A percentile compares a stretch with the other conserved stretches of the same genome.
These are phyloP conservation scores for Pammene aurita DNA, from an alignment of 2,888 invertebrate genomes.

Conservation along the genomic window DNA sequence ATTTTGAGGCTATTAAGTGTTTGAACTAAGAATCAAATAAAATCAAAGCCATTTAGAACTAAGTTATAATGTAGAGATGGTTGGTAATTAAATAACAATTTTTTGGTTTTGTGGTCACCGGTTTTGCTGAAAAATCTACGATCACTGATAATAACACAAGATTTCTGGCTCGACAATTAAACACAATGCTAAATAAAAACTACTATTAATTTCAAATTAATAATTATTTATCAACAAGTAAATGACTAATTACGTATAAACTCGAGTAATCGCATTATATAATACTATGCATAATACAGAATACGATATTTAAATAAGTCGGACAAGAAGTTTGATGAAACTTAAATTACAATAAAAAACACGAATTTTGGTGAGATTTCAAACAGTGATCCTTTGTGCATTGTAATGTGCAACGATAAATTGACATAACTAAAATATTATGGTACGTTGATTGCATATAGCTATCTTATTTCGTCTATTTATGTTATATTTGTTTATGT, in stretches of 20 bases:
- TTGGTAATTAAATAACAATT: too few relatives aligned
- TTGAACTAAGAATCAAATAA: too few relatives aligned
- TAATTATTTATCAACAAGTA: neutral
- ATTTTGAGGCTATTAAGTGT: too few relatives aligned
- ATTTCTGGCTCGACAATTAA: neutral
- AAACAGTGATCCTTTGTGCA: constrained; percentile 25
- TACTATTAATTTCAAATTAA: neutral
- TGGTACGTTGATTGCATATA: neutral
- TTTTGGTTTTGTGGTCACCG: too few relatives aligned
- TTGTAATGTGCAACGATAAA: constrained; percentile 8
- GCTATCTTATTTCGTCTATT: neutral
- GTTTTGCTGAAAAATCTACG: too few relatives aligned
- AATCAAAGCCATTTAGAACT: too few relatives aligned
- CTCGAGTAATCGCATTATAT: too few relatives aligned
- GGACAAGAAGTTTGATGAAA: constrained; percentile 17
- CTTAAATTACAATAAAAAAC: neutral
- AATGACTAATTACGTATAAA: constrained; percentile 1
- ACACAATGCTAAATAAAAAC: neutral
- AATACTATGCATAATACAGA: too few relatives aligned
- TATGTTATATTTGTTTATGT: neutral
- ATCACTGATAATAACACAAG: neutral
- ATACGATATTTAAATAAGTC: neutral
- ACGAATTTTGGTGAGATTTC: constrained; percentile 9
- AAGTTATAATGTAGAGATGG: too few relatives aligned
- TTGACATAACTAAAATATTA: neutral